Evolutionary conservation across 2,113 vertebrate genomes (phyloP).

Genomic region (Hyaena hyaena): DNA sequence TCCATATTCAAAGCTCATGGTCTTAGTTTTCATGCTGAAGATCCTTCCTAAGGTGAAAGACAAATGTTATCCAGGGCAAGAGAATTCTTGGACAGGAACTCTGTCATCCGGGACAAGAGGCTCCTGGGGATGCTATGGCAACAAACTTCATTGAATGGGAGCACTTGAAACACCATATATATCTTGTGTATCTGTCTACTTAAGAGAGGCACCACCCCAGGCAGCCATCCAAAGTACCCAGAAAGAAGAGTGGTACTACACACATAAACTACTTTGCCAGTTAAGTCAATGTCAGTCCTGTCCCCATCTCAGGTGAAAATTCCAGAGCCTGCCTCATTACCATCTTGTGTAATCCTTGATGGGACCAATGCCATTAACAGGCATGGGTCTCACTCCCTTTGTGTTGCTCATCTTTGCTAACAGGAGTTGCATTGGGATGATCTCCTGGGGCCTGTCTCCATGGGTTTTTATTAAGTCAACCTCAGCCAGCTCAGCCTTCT

Average conservation of each 20-base stretch:
- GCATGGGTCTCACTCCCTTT: background rate
- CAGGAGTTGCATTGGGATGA: background rate
- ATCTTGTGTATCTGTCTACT: background rate
- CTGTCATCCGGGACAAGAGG: background rate
- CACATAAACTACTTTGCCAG: background rate
- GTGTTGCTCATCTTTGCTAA: background rate
- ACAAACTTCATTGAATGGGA: background rate
- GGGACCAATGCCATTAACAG: background rate
- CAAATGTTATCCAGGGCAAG: background rate
- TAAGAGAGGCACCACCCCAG: background rate
- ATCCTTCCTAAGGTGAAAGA: background rate
- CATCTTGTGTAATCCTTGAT: background rate
- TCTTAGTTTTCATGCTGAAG: background rate
- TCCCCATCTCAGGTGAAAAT: background rate
- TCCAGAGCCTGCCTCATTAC: background rate
- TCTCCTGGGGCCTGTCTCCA: background rate
- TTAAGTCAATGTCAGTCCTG: background rate
- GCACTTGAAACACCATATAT: background rate
- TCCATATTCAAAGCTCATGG: background rate
- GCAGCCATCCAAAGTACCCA: background rate
- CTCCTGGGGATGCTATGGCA: background rate
- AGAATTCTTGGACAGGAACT: background rate
- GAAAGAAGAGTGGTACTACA: background rate
- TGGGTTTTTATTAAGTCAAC: background rate
- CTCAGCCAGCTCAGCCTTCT: background rate